A percentile compares a stretch with the other conserved stretches of the same genome.
These are phyloP conservation scores for Sternarchorhynchus goeldii DNA, from an alignment of 2,797 vertebrate genomes.

Conservation along the genomic window DNA sequence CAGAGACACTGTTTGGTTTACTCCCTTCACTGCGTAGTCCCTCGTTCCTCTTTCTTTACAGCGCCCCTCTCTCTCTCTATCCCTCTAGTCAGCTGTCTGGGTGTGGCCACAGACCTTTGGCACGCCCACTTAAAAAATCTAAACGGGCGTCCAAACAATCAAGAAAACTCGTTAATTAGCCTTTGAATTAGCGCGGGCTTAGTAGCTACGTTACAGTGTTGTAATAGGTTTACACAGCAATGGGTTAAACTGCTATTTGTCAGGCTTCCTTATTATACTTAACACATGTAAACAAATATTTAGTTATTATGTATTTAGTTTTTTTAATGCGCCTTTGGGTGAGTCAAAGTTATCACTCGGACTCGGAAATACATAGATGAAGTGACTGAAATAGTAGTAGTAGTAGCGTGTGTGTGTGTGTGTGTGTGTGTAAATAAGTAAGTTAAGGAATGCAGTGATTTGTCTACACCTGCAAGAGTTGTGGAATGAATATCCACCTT, in stretches of 20 bases:
- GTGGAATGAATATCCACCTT: slow-evolving; percentile 40
- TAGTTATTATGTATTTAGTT: too few relatives aligned
- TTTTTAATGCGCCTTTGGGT: too few relatives aligned
- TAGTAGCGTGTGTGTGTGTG: slow-evolving; percentile 16
- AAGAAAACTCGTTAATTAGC: slow-evolving; percentile 43
- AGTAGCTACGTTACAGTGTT: not conserved
- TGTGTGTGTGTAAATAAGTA: too few relatives aligned
- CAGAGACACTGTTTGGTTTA: slow-evolving; percentile 9
- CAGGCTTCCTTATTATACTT: not conserved
- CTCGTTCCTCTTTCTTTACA: slow-evolving; percentile 18
- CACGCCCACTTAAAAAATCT: slow-evolving; percentile 25
- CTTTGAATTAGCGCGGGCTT: slow-evolving; percentile 40
- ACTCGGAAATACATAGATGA: not conserved
- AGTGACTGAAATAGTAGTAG: not conserved
- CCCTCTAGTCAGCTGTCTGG: slow-evolving; percentile 45
- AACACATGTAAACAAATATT: not conserved
- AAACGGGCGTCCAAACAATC: not conserved
- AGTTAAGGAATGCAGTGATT: slow-evolving; percentile 59
- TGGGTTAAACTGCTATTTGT: not conserved
- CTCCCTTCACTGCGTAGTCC: not conserved
- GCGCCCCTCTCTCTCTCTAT: slow-evolving; percentile 41
- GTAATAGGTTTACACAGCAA: not conserved
- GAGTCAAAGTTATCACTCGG: too few relatives aligned
- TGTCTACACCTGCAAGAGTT: slow-evolving; percentile 60
- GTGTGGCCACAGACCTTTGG: slow-evolving; percentile 16